Evolutionary conservation across 2,113 vertebrate species (phyloP), one percentile per base, ranked within the genome.

Genomic region (Daphoenositta chrysoptera): DNA sequence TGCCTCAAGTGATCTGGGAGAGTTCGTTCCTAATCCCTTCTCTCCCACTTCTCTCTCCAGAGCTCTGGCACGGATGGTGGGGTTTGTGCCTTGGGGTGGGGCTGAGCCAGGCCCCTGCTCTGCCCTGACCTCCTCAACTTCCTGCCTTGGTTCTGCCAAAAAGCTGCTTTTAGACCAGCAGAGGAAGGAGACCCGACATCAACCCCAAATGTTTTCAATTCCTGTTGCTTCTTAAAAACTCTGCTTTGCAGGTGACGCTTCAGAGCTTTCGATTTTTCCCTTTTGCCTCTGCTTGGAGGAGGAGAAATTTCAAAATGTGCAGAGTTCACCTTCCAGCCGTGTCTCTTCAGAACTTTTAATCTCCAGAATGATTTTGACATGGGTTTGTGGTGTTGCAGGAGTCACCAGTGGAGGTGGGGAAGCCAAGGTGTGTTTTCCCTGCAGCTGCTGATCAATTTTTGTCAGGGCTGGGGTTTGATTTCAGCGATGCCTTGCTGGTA

Each of bases 61-160:
- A 51, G 78, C 50, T 61, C 39, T 26, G 61, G 47, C n/a, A 37
- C 27, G 16, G 70, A 1, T 22, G 31, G 10, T 51, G 68, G 45
- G 64, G 15, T 77, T 80, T 37, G 24, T 37, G 0, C 1, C 2
- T 2, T 33, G 61, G 31, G 16, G 6, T 0, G 0, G 22, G 60
- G 37, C n/a, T 48, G n/a, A 48, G 86, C 14, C 42, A 21, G 69
- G 21, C n/a, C n/a, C n/a, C 44, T 79, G 21, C 64, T 64, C 37
- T 18, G 44, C 72, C 14, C 51, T 2, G 15, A 73, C 11, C 63
- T 53, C 37, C 61, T 71, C 45, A 50, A 0, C 30, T 78, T 66
- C 63, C 60, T 77, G 2, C 0, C 0, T 2, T n/a, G 10, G 9
- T 91, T 70, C 53, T 50, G 0, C 23, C 11, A 31, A 60, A 90